A percentile compares a stretch with the other conserved stretches of the same genome.
Conservation (phyloP, 2,888 invertebrate species). For the Orthonychiurus folsomi region DNA sequence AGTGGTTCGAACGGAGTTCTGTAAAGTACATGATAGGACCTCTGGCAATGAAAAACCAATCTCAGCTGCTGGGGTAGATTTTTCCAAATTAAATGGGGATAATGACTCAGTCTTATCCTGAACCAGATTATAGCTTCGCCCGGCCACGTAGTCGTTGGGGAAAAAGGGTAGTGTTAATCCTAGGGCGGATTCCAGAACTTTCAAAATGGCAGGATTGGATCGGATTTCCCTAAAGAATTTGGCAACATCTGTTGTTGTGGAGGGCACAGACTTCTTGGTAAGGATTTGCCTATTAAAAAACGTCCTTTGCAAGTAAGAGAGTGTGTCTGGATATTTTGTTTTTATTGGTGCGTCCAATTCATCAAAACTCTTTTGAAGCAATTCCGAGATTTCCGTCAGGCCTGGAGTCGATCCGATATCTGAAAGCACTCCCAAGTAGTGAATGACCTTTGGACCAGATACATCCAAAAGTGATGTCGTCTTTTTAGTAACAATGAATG, state of each 20-base stretch:
- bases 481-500: conserved; percentile 10
- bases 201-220: neutral
- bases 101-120: neutral
- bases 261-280: neutral
- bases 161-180: neutral
- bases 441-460: conserved; percentile 19
- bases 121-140: neutral
- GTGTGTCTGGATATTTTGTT: neutral
- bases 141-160: neutral
- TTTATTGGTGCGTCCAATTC: neutral
- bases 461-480: conserved; percentile 5
- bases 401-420: neutral
- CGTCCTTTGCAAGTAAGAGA: neutral
- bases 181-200: neutral
- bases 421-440: neutral
- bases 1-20: neutral
- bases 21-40: neutral
- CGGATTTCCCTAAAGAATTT: neutral
- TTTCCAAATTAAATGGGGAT: neutral
- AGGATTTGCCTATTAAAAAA: neutral
- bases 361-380: neutral
- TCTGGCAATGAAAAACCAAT: neutral
- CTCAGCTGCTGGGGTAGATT: neutral
- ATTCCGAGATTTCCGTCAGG: neutral
- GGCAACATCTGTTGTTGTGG: neutral